Evolutionary conservation across 2,888 invertebrate genomes (phyloP).

Genomic region (Seira musarum): DNA sequence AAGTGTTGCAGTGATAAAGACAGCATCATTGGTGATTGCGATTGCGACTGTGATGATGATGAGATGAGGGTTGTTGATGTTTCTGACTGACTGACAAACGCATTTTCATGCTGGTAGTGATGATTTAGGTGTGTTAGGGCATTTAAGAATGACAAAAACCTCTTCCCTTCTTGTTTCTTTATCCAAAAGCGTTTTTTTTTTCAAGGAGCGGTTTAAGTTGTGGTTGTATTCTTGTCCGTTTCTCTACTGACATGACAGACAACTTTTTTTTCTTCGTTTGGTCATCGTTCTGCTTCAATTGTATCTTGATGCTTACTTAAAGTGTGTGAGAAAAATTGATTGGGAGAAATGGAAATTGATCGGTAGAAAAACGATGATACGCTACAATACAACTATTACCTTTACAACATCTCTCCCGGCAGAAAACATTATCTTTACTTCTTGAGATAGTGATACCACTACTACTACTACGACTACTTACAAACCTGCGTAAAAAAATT

Average conservation of each 20-base stretch:
- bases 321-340: not conserved
- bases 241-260: not conserved
- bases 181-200: too few relatives aligned
- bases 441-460: not conserved
- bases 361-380: too few relatives aligned
- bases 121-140: too few relatives aligned
- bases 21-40: conserved; percentile 17
- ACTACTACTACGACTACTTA: too few relatives aligned
- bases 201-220: not conserved
- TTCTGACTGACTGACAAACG: conserved; percentile 46
- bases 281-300: too few relatives aligned
- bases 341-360: not conserved
- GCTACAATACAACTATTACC: too few relatives aligned
- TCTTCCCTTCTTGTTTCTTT: too few relatives aligned
- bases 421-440: not conserved
- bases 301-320: not conserved
- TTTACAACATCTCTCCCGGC: not conserved
- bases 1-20: not conserved
- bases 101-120: not conserved
- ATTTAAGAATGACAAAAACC: not conserved
- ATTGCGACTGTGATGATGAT: conserved; percentile 22
- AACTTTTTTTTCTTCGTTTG: too few relatives aligned
- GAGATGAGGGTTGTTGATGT: too few relatives aligned
- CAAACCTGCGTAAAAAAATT: conserved; percentile 40
- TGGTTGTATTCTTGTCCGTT: not conserved